phyloP scores from a whole-genome alignment of 2,113 vertebrate genomes.

The Benitochromis conjunctus region DNA sequence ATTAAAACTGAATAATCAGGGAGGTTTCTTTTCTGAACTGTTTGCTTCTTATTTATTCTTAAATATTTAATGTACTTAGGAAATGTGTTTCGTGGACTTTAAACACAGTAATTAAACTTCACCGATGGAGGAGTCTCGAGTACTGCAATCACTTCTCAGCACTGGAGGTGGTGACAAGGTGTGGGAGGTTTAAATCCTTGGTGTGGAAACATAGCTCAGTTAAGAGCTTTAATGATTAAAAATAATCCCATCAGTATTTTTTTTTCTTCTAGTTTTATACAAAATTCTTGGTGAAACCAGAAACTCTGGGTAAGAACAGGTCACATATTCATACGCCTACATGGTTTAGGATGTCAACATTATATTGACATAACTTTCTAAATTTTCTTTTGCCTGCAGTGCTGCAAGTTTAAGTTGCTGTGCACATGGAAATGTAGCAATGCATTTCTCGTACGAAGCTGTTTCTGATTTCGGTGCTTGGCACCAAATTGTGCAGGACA shows the following conservation, averaged over 20 bases:
- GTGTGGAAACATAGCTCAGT: neutral
- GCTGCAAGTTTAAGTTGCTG: neutral
- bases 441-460: neutral
- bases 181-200: neutral
- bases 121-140: neutral
- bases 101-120: neutral
- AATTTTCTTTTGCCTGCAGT: neutral
- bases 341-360: neutral
- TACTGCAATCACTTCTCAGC: neutral
- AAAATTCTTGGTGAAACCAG: neutral
- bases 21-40: neutral
- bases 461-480: neutral
- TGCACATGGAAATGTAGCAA: neutral
- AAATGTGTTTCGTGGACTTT: neutral
- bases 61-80: neutral
- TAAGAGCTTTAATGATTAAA: neutral
- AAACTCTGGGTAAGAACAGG: constrained; percentile 9
- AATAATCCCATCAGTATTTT: neutral
- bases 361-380: neutral
- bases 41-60: neutral
- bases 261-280: neutral
- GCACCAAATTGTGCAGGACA: neutral
- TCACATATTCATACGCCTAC: constrained; percentile 1
- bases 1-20: neutral
- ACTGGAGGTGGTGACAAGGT: neutral